Conservation (phyloP, 2,113 vertebrate genomes). For the Nerophis ophidion region DNA sequence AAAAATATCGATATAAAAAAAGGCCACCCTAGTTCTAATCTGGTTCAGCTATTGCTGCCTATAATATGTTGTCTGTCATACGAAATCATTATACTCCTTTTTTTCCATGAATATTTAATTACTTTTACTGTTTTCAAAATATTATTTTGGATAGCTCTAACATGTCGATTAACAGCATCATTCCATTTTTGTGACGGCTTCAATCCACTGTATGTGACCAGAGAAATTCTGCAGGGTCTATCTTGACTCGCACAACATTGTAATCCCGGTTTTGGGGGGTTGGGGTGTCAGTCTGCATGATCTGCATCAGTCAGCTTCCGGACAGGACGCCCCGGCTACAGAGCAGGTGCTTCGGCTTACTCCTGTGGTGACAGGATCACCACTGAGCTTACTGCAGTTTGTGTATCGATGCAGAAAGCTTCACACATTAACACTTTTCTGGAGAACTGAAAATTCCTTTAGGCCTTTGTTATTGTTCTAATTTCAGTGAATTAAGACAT, state of each 20-base stretch:
- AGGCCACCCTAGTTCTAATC: too few relatives aligned
- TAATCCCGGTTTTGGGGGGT: conserved; percentile 44
- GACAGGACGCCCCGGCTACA: conserved; percentile 27
- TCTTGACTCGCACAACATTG: conserved; percentile 36
- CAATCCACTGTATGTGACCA: not conserved
- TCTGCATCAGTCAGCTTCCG: conserved; percentile 42
- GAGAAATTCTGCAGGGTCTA: conserved; percentile 29
- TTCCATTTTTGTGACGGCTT: not conserved
- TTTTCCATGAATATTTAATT: too few relatives aligned
- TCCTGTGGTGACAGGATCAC: conserved; percentile 48
- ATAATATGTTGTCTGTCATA: too few relatives aligned
- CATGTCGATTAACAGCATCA: too few relatives aligned
- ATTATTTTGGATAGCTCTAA: too few relatives aligned
- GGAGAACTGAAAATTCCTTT: too few relatives aligned
- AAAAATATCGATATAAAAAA: too few relatives aligned
- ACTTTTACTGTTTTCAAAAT: too few relatives aligned
- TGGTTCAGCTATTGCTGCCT: too few relatives aligned
- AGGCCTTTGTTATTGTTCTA: conserved; percentile 4
- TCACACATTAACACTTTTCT: not conserved
- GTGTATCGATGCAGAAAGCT: conserved; percentile 1
- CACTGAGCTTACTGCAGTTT: not conserved
- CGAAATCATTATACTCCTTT: too few relatives aligned
- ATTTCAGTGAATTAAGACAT: conserved; percentile 26
- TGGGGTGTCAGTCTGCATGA: conserved; percentile 40
- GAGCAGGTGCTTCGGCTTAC: conserved; percentile 59